phyloP scores from a whole-genome alignment of 2,113 vertebrate species.

The Eretmodus cyanostictus region DNA sequence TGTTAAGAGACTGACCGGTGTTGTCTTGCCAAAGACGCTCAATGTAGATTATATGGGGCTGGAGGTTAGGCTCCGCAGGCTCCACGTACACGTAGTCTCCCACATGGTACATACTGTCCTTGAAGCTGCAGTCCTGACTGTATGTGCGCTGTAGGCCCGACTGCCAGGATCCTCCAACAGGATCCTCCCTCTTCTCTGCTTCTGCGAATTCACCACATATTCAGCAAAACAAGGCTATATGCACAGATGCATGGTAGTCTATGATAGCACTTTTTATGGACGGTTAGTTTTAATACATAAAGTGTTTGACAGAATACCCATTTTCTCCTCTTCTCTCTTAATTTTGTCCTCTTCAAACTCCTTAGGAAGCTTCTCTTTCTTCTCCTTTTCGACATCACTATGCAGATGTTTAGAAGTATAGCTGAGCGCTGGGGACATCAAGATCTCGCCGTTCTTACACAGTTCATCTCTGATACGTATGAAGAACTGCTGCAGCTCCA shows the following conservation, averaged over 20 bases:
- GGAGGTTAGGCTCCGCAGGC: constrained; percentile 87
- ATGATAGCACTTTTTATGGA: neutral
- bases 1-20: constrained; percentile 76
- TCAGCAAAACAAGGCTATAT: neutral
- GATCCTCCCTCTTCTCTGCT: constrained; percentile 94
- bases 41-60: constrained; percentile 96
- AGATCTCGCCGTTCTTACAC: constrained; percentile 97
- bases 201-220: constrained; percentile 69
- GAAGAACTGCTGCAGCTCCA: constrained; percentile 97
- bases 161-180: constrained; percentile 79
- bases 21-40: constrained; percentile 96
- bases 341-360: constrained; percentile 96
- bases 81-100: constrained; percentile 98
- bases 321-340: constrained; percentile 97
- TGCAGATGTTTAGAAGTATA: constrained; percentile 96
- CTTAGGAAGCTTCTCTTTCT: constrained; percentile 94
- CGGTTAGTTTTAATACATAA: neutral
- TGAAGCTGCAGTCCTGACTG: constrained; percentile 98
- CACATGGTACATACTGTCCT: constrained; percentile 96
- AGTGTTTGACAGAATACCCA: constrained; percentile 69
- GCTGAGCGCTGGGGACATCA: constrained; percentile 94
- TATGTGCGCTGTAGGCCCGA: constrained; percentile 88
- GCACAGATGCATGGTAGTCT: neutral
- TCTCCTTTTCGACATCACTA: constrained; percentile 95
- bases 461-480: constrained; percentile 96